Evolutionary conservation across 2,797 vertebrate genomes (phyloP), one percentile per base, ranked within the genome.

Genomic region (Muscicapa striata): DNA sequence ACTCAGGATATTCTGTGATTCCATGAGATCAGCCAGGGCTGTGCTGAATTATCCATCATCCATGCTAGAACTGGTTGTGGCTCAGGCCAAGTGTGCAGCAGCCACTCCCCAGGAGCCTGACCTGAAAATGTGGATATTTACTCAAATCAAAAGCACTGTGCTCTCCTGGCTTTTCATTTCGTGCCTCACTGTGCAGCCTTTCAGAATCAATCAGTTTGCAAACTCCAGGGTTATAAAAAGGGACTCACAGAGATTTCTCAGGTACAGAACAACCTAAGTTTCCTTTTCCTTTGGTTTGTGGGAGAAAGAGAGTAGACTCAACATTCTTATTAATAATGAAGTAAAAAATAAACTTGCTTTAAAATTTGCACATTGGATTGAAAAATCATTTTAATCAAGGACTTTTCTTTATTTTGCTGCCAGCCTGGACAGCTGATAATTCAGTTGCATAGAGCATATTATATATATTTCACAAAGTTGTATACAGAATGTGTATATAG

Each of bases 61-160:
- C 4, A 0, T 8, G 23, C 6, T 81, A 58, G 26, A 43, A 4
- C 8, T 15, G 40, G 5, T 9, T 38, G 4, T 29, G 72, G 67
- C 45, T 74, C 36, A 58, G 68, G 27, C 34, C 45, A 29, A 23
- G 45, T 6, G 20, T 80, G 36, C 54, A 59, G 79, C 58, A 72
- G 19, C 32, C 0, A 0, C 34, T 78, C 34, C 41, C 57, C 23
- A 15, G 49, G 77, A 63, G 2, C 54, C 52, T 19, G 67, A 21
- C 10, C 45, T 61, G 55, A 46, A 59, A 79, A 15, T 5, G 10
- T 3, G 36, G 34, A 5, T 40, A 30, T 69, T 74, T 48, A 32
- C 32, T 38, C 38, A 48, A 43, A 61, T 30, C 34, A 22, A 29
- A 34, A 2, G 17, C 34, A 15, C 16, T 3, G 36, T 8, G 52